Evolutionary conservation across 2,113 vertebrate genomes (phyloP), one percentile per base, ranked within the genome.

Genomic region (Eulacestoma nigropectus): DNA sequence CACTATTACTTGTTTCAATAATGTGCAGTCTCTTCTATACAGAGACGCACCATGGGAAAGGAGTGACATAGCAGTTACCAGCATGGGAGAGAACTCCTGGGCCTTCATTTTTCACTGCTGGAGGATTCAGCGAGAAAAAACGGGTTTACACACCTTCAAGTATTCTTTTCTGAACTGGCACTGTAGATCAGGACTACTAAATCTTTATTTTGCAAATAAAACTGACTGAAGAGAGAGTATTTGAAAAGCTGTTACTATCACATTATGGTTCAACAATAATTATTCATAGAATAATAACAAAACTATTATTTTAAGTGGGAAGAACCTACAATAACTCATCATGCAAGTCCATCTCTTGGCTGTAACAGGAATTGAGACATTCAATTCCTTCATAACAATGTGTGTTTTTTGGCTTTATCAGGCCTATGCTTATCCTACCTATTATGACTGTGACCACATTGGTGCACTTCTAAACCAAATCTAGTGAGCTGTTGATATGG

Each of bases 181-280:
- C 55, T 72, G 46, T 65, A 85, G 18, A 67, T 62, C 33, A 27
- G 19, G 63, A 72, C 37, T 70, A 68, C 30, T 72, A 77, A 90
- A 53, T 83, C 84, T 35, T 83, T 62, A 49, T 87, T 90, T 83
- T 93, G 39, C 32, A 87, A 77, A 72, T 72, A 81, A 84, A 95
- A 84, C 42, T 56, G n/a, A 37, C 62, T 92, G 37, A 59, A 70
- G 12, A 70, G 10, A 92, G 79, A 85, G 62, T 68, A 96, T 21
- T 62, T 73, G 41, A 72, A 47, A 84, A 90, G 67, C 62, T 96
- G 83, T 94, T 91, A 92, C 88, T 52, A 57, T 33, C 70, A 56
- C 49, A 83, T 13, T 59, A 55, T 60, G 32, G 42, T 77, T 84
- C 62, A 88, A 53, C 47, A 87, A 59, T 30, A 75, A 87, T 50